Percentiles rank a stretch among this genome's conserved stretches.
Evolutionary conservation across 2,113 vertebrate species (phyloP).

Genomic region (Capricornis sumatraensis): DNA sequence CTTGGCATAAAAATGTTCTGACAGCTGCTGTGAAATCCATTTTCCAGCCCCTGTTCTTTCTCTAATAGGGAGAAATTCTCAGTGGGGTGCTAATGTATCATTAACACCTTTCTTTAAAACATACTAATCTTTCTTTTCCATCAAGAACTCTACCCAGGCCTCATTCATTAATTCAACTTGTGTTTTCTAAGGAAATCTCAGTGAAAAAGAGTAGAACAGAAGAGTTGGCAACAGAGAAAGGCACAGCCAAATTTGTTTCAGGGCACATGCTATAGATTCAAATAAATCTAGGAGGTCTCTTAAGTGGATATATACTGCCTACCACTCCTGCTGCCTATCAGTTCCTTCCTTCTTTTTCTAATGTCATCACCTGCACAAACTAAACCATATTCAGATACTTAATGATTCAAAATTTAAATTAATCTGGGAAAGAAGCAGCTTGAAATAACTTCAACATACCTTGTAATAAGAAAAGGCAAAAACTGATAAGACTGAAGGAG

Average conservation of each 20-base stretch:
- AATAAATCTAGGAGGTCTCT: not conserved
- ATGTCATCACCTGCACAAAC: not conserved
- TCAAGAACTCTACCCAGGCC: not conserved
- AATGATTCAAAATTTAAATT: not conserved
- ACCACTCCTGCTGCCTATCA: not conserved
- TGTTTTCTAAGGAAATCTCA: not conserved
- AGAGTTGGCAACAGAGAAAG: not conserved
- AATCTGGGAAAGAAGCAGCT: not conserved
- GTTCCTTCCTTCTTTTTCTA: not conserved
- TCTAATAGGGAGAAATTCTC: not conserved
- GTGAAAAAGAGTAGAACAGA: not conserved
- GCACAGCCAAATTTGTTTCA: not conserved
- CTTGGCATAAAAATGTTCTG: constrained; percentile 27
- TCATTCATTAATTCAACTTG: not conserved
- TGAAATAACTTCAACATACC: not conserved
- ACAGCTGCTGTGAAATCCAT: not conserved
- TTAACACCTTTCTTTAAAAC: not conserved
- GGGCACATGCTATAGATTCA: not conserved
- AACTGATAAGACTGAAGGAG: not conserved
- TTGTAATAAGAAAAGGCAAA: constrained; percentile 21
- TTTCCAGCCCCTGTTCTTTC: not conserved
- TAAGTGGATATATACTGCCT: not conserved
- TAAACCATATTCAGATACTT: not conserved
- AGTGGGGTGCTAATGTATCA: not conserved
- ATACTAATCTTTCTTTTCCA: not conserved